phyloP scores from a whole-genome alignment of 2,888 invertebrate species.

The Troilus luridus region DNA sequence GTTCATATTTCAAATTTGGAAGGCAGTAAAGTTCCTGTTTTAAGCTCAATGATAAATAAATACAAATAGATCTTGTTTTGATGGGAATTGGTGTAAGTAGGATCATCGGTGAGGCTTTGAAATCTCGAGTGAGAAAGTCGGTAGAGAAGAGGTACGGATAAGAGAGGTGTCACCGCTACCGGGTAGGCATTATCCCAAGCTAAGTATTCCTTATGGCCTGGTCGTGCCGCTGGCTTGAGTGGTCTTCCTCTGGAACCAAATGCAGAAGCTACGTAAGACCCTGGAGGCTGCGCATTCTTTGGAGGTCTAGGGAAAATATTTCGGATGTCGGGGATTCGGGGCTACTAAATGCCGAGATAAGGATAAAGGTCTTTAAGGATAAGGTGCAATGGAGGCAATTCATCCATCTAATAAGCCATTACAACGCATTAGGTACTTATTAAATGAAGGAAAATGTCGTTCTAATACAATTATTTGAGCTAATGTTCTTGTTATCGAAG shows the following conservation, averaged over 20 bases:
- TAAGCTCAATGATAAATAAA: background rate
- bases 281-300: background rate
- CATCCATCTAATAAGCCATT: background rate
- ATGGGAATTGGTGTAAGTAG: background rate
- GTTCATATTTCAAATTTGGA: too few relatives aligned
- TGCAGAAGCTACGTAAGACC: conserved; percentile 23
- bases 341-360: conserved; percentile 8
- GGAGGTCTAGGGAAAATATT: conserved; percentile 26
- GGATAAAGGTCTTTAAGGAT: conserved; percentile 7
- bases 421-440: background rate
- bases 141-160: background rate
- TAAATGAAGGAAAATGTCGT: background rate
- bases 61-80: background rate
- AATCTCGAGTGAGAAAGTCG: background rate
- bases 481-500: background rate
- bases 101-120: background rate
- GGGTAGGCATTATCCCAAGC: background rate
- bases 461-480: background rate
- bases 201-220: conserved; percentile 27
- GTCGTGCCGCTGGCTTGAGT: conserved; percentile 16
- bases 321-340: background rate
- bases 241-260: background rate
- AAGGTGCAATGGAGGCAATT: background rate
- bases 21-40: background rate
- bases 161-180: background rate